phyloP scores from a whole-genome alignment of 2,113 vertebrate genomes.

The Noturus placidus region DNA sequence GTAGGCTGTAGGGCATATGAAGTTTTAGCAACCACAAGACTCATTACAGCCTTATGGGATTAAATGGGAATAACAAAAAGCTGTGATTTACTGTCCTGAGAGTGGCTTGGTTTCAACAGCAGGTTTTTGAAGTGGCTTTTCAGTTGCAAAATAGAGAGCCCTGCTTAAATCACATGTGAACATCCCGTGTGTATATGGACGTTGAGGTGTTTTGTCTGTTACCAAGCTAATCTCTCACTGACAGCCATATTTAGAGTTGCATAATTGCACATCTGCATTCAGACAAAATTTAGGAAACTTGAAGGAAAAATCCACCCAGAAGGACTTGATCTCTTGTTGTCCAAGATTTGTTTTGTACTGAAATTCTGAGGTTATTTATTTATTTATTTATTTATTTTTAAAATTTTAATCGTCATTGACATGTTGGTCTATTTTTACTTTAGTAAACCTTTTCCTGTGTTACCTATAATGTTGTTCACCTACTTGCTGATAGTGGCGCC shows the following conservation, averaged over 20 bases:
- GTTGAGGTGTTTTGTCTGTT: slow-evolving; percentile 22
- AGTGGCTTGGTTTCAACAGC: slow-evolving; percentile 16
- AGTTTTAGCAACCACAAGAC: slow-evolving; percentile 28
- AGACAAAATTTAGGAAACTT: background rate
- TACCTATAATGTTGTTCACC: background rate
- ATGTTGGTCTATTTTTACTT: background rate
- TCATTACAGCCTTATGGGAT: slow-evolving; percentile 43
- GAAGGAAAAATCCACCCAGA: background rate
- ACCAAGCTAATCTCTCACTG: background rate
- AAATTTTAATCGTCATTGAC: background rate
- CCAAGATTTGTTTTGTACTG: background rate
- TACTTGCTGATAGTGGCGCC: background rate
- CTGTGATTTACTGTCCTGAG: slow-evolving; percentile 27
- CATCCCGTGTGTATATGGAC: background rate
- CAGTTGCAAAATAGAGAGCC: background rate
- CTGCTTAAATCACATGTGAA: slow-evolving; percentile 6
- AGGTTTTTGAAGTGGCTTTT: slow-evolving; percentile 2
- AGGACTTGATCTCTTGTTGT: background rate
- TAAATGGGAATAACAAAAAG: slow-evolving; percentile 23
- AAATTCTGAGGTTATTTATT: background rate
- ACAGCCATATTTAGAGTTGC: background rate
- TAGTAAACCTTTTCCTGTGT: background rate
- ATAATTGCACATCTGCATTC: background rate
- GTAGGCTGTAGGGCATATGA: slow-evolving; percentile 1
- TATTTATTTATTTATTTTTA: background rate